Conservation (phyloP, 2,888 invertebrate species). For the Drosophila fulvimacula region DNA sequence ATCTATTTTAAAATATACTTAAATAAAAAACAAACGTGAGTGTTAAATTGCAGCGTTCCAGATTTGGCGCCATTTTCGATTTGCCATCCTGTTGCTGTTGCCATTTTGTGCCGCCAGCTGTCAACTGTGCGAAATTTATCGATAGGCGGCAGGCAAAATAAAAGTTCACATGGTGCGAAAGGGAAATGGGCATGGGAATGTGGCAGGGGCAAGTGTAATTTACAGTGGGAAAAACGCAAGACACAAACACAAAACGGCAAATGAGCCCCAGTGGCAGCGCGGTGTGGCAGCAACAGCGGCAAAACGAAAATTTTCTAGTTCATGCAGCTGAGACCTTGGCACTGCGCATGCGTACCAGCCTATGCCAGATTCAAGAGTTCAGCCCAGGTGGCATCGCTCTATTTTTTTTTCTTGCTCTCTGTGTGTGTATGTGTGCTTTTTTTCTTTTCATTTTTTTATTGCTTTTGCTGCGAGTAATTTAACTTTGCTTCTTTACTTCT, state of each 20-base stretch:
- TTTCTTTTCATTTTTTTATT: conserved; percentile 6
- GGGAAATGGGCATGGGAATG: background rate
- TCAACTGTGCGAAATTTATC: conserved; percentile 9
- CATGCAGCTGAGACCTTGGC: conserved; percentile 2
- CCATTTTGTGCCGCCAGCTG: conserved; percentile 23
- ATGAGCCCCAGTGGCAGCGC: conserved; percentile 9
- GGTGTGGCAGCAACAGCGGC: background rate
- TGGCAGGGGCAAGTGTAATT: conserved; percentile 4
- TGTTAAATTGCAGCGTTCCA: conserved; percentile 11
- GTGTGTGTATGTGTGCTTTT: conserved; percentile 16
- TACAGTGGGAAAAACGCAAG: conserved; percentile 13
- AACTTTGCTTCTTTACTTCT: conserved; percentile 47
- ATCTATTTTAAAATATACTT: background rate
- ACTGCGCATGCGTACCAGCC: conserved; percentile 48
- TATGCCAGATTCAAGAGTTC: conserved; percentile 47
- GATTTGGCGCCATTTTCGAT: conserved; percentile 20
- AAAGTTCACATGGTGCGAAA: background rate
- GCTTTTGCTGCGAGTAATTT: conserved; percentile 45
- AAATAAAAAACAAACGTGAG: conserved; percentile 30
- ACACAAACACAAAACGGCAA: conserved; percentile 11
- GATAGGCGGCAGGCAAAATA: background rate
- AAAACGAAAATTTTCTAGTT: conserved; percentile 20
- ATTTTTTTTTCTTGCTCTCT: conserved; percentile 11
- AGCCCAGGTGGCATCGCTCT: conserved; percentile 27
- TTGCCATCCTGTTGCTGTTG: conserved; percentile 9